Conservation (phyloP, 2,113 vertebrate genomes). For the Forbesichthys agassizii region DNA sequence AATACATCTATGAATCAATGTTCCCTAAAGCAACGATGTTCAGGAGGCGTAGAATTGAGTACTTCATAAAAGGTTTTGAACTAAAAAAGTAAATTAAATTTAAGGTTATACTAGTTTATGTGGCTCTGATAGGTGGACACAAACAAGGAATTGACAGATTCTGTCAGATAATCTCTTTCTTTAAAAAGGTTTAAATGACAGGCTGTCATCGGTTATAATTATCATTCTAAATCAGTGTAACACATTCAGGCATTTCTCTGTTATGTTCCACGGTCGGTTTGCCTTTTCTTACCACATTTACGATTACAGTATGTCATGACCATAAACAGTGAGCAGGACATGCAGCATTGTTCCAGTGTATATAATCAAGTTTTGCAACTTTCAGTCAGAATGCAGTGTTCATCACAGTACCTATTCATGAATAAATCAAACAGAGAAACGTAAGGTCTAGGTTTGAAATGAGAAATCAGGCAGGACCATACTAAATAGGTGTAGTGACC, state of each 20-base stretch:
- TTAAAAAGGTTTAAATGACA: slow-evolving; percentile 18
- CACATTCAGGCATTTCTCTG: slow-evolving; percentile 51
- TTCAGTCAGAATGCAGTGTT: slow-evolving; percentile 8
- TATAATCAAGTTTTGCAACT: slow-evolving; percentile 49
- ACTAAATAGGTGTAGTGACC: slow-evolving; percentile 35
- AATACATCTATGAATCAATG: slow-evolving; percentile 18
- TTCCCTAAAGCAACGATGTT: slow-evolving; percentile 7
- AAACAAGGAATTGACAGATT: slow-evolving; percentile 11
- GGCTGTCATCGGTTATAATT: slow-evolving; percentile 22
- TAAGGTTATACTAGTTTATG: background rate
- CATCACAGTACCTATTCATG: slow-evolving; percentile 11
- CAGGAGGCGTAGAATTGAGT: background rate
- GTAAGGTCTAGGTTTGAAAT: slow-evolving; percentile 29
- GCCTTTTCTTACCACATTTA: slow-evolving; percentile 31
- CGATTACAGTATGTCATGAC: slow-evolving; percentile 54
- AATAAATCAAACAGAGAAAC: slow-evolving; percentile 10
- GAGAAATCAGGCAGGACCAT: slow-evolving; percentile 24
- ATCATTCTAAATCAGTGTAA: slow-evolving; percentile 38
- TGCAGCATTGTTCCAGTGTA: slow-evolving; percentile 55
- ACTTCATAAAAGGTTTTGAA: no score
- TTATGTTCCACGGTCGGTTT: slow-evolving; percentile 49
- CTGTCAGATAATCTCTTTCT: slow-evolving; percentile 9
- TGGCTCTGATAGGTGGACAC: slow-evolving; percentile 10
- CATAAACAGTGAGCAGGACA: slow-evolving; percentile 51
- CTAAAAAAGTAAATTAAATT: background rate